Evolutionary conservation across 2,888 invertebrate genomes (phyloP), one percentile per base, ranked within the genome.

Genomic region (Papilio protenor): DNA sequence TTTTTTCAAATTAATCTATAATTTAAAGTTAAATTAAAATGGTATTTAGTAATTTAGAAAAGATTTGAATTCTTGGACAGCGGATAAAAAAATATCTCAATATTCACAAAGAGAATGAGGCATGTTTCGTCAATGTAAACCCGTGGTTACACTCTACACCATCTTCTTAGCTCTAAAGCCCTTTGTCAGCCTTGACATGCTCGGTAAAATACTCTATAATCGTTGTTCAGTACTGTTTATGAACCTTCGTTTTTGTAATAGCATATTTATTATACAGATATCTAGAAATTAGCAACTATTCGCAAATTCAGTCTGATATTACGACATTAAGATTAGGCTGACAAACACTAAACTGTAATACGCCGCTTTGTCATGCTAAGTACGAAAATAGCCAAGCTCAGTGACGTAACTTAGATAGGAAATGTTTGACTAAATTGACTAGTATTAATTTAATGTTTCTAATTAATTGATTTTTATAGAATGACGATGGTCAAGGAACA

Each of bases 201-300:
- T 40, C 8, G 8, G 8, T 40, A 40, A 40, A 40, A 40, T 6
- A 40, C 40, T 40, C 8, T 8, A 40, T 6, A 40, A 40, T 40
- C 40, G 40, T 40, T 40, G 40, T 40, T 40, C 40, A 40, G 40
- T 40, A 40, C 40, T 1, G 16, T 18, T 64, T 64, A 33, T 33
- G 27, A 33, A 27, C 11, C 16, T 64, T 64, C 33, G 1, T 64
- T 27, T 64, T 33, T 64, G 33, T 16, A 23, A 61, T 33, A 16
- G 16, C 33, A 64, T 18, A 64, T 59, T 59, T 59, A 59, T 33
- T 64, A 18, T 18, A 64, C 16, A 27, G 61, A 64, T 61, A 27
- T 64, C 64, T 16, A 64, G 64, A 64, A 64, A 64, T 64, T 64
- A 64, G 64, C 18, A 64, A 64, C 61, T 33, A 16, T 66, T 66